Base-by-base conservation (phyloP, 1,140 invertebrate species). In the Camponotus vicinus region DNA sequence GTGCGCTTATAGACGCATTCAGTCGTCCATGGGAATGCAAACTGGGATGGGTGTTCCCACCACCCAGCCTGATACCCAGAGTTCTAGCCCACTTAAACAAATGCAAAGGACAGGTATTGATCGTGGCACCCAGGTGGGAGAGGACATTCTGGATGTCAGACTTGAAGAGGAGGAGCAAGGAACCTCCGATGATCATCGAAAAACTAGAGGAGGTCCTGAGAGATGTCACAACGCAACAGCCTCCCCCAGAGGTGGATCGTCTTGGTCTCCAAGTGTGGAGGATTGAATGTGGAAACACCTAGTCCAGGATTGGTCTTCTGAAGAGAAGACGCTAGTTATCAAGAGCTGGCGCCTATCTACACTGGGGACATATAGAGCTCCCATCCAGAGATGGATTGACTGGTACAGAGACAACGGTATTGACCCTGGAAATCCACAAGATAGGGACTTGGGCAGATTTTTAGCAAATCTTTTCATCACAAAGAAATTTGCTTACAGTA, bases 221-320 rank as follows among this genome's bases (percentile, higher is more conserved):
- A 59, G 55, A 59, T 59, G n/a, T 59, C 3, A 59, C 55, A 59
- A 59, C 55, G 7, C n/a, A n/a, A n/a, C 18, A 59, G 6, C n/a
- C n/a, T 59, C n/a, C 15, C 55, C 55, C 55, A 21, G n/a, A 59
- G n/a, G n/a, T 59, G 55, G n/a, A 59, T n/a, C n/a, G n/a, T 21
- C 55, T 59, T 59, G 18, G 55, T 59, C 55, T 59, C 55, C 55
- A 59, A 59, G 55, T 59, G n/a, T 59, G n/a, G 55, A 59, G 21
- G n/a, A 59, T 59, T 59, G 55, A n/a, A 21, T 59, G 55, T 59
- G 55, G 55, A n/a, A n/a, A 59, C n/a, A 59, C 18, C n/a, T 59
- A 59, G 55, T 59, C n/a, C 55, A 59, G 55, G 6, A 59, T 8
- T 59, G 55, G 55, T 59, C 55, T 8, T 21, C 55, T n/a, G 55